Base-by-base conservation (phyloP, 1,140 invertebrate genomes). In the Hylaeus volcanicus region DNA sequence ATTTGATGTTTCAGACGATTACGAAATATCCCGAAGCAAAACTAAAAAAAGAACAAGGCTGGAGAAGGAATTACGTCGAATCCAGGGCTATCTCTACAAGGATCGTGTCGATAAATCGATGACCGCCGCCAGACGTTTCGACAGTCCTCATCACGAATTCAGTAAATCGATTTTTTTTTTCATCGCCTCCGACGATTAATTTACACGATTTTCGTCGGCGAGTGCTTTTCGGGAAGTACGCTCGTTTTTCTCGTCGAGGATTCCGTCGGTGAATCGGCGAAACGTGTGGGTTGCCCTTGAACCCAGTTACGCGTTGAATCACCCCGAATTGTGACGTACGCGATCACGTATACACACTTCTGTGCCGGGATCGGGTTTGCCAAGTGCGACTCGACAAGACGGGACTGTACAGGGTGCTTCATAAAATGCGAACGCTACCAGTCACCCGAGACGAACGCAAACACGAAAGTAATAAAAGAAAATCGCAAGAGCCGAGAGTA, bases 281-380 rank as follows among this genome's bases (percentile, higher is more conserved):
- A 51, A 77, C 43, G 69, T 45, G 4, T 48, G 61, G 3, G 60
- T 65, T 65, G 69, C 41, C 70, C 77, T 79, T 74, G 77, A 79
- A 79, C 60, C 53, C 61, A 0, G 51, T 79, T 79, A 64, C 48
- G 60, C 51, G 69, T 79, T 26, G 76, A 79, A 73, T 79, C 69
- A 79, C n/a, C 76, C 68, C 69, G 39, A 79, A 79, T 79, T 73
- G 45, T 15, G 14, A 9, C 3, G 39, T 64, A 26, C 2, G 0
- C 43, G 11, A 43, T 39, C 12, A 5, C 12, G 63, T 43, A 14
- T 26, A 11, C 48, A 26, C 15, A n/a, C 3, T 39, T 71, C 1
- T 43, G 1, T n/a, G 1, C 51, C 5, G 12, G 37, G 11, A 37
- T 26, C 3, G 11, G 9, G 37, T 14, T 48, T n/a, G 55, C n/a